Percentiles rank a stretch among this genome's conserved stretches.
phyloP scores from a whole-genome alignment of 2,113 vertebrate genomes.

The Rhodinocichla rosea region DNA sequence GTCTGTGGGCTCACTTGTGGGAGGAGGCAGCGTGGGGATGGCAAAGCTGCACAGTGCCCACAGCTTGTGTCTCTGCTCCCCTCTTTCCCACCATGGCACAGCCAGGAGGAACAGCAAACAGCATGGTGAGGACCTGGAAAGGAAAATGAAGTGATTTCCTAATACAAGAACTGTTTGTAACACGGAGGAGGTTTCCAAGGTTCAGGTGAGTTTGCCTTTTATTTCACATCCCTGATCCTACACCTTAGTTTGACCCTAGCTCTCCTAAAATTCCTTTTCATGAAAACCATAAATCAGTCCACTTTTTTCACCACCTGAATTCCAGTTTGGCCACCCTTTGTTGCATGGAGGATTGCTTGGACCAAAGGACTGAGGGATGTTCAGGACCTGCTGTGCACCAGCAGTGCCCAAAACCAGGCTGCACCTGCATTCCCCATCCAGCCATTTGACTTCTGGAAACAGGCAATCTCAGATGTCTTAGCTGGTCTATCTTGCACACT shows the following conservation, averaged over 20 bases:
- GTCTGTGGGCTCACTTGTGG: neutral
- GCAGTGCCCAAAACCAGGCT: fast-evolving
- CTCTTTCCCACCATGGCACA: fast-evolving
- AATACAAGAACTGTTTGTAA: neutral
- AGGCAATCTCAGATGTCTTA: neutral
- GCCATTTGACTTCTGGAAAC: neutral
- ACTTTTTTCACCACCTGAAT: neutral
- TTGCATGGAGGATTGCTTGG: neutral
- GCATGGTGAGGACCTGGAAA: neutral
- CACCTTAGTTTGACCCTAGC: neutral
- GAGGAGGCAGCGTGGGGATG: fast-evolving
- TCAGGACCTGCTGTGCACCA: fast-evolving
- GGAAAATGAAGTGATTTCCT: neutral
- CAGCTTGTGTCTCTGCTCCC: neutral
- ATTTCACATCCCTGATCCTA: neutral
- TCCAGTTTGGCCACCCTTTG: neutral
- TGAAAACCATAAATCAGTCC: neutral
- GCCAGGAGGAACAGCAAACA: neutral
- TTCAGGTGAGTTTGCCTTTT: neutral
- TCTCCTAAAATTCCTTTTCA: neutral
- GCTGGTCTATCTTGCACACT: neutral
- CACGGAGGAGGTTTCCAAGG: fast-evolving
- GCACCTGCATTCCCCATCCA: neutral
- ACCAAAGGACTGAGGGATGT: neutral
- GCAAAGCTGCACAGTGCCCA: fast-evolving